Conservation (phyloP, 2,797 vertebrate genomes). For the Thaleichthys pacificus region DNA sequence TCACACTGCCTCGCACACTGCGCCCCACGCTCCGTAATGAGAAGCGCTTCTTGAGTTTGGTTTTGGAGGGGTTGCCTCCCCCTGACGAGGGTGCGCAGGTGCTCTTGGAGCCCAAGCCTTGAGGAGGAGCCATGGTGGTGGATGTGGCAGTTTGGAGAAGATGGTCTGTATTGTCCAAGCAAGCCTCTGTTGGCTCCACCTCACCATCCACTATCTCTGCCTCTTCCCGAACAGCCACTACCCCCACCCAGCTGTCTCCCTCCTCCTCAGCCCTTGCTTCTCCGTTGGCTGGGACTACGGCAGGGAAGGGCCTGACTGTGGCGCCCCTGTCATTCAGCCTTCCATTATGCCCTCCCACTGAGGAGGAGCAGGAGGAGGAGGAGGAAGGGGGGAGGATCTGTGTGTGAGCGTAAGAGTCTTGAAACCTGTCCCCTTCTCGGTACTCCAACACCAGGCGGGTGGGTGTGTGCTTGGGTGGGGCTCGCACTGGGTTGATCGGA, state of each 20-base stretch:
- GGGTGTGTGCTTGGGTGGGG: conserved; percentile 48
- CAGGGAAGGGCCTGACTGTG: conserved; percentile 29
- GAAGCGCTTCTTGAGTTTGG: conserved; percentile 89
- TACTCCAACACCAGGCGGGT: conserved; percentile 56
- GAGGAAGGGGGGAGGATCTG: conserved; percentile 75
- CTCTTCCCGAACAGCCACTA: conserved; percentile 57
- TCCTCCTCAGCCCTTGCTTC: conserved; percentile 61
- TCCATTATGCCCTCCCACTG: conserved; percentile 75
- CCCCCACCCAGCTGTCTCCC: conserved; percentile 72
- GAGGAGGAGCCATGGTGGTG: conserved; percentile 43
- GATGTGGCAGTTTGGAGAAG: conserved; percentile 42
- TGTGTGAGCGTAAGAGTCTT: conserved; percentile 69
- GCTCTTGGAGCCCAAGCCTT: conserved; percentile 64
- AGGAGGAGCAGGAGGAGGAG: conserved; percentile 77
- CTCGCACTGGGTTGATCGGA: conserved; percentile 23
- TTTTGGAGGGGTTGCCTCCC: conserved; percentile 69
- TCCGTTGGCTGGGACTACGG: conserved; percentile 43
- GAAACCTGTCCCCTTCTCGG: conserved; percentile 61
- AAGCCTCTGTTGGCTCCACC: conserved; percentile 45
- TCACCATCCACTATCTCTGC: conserved; percentile 64
- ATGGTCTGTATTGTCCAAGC: conserved; percentile 49
- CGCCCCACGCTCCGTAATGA: conserved; percentile 87
- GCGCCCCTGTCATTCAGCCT: conserved; percentile 59
- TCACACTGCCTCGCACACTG: conserved; percentile 85
- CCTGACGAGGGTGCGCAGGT: conserved; percentile 44